Conservation (phyloP, 2,797 vertebrate genomes). For the Linurgus olivaceus region DNA sequence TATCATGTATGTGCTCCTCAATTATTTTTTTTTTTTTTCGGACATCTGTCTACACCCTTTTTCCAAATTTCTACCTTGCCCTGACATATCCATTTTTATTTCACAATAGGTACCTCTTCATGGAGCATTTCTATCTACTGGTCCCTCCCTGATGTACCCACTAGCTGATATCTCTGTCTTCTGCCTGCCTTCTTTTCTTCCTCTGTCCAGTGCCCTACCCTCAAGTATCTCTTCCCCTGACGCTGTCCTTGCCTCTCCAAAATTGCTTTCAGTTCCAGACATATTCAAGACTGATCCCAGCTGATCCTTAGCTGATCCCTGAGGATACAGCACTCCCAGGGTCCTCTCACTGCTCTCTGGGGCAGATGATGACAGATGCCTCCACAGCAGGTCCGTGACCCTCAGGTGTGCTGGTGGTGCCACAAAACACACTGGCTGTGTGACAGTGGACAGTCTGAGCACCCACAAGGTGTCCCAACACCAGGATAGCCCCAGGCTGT, state of each 20-base stretch:
- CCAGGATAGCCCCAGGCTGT: neutral
- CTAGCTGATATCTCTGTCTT: neutral
- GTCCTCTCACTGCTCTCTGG: neutral
- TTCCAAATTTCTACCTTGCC: neutral
- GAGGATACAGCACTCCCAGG: neutral
- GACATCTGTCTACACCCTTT: neutral
- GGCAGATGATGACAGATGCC: neutral
- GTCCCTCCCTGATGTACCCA: neutral
- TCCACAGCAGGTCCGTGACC: neutral
- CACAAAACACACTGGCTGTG: neutral
- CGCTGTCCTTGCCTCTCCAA: neutral
- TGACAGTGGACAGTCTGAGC: neutral
- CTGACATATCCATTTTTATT: neutral
- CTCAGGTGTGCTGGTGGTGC: rapidly evolving
- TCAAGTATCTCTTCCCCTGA: neutral
- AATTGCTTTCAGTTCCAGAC: neutral
- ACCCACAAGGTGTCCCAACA: neutral
- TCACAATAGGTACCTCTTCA: neutral
- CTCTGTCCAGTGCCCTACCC: neutral
- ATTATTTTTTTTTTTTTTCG: neutral
- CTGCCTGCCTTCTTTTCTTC: neutral
- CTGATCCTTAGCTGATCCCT: neutral
- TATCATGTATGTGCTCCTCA: neutral
- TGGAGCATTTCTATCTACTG: neutral
- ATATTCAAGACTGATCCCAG: neutral